Conservation (phyloP, 2,797 vertebrate species). For the Pantherophis alleghaniensis region DNA sequence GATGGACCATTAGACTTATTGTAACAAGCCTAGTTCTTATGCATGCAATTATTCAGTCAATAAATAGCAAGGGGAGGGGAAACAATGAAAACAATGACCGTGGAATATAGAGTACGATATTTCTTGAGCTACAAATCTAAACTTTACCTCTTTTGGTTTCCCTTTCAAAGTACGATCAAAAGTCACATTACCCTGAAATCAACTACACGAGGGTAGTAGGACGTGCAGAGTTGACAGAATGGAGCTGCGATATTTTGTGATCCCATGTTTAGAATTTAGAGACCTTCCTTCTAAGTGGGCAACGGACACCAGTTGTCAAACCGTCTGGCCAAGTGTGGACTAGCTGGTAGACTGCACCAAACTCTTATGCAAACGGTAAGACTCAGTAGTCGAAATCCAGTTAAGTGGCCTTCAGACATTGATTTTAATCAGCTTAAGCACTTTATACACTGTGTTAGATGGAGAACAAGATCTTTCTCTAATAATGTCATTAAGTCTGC, state of each 20-base stretch:
- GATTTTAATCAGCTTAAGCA: conserved; percentile 7
- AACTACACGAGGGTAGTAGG: neutral
- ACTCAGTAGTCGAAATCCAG: neutral
- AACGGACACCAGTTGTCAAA: neutral
- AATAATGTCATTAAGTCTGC: conserved; percentile 2
- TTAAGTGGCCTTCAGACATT: neutral
- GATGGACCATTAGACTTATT: neutral
- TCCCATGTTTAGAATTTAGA: neutral
- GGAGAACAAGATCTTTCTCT: conserved; percentile 1
- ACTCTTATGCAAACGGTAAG: neutral
- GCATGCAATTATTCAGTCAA: neutral
- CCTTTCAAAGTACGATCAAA: neutral
- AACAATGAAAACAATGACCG: rapidly evolving
- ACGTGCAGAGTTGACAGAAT: neutral
- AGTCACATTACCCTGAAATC: neutral
- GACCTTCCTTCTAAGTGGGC: neutral
- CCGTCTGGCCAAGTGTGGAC: neutral
- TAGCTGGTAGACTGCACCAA: neutral
- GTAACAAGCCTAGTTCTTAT: neutral
- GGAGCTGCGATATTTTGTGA: neutral
- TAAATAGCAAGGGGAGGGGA: neutral
- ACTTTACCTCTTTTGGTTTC: neutral
- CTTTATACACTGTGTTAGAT: neutral
- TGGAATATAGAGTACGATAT: neutral
- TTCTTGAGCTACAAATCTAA: neutral